Evolutionary conservation across 2,113 vertebrate species (phyloP).

Genomic region (Pluvianellus socialis): DNA sequence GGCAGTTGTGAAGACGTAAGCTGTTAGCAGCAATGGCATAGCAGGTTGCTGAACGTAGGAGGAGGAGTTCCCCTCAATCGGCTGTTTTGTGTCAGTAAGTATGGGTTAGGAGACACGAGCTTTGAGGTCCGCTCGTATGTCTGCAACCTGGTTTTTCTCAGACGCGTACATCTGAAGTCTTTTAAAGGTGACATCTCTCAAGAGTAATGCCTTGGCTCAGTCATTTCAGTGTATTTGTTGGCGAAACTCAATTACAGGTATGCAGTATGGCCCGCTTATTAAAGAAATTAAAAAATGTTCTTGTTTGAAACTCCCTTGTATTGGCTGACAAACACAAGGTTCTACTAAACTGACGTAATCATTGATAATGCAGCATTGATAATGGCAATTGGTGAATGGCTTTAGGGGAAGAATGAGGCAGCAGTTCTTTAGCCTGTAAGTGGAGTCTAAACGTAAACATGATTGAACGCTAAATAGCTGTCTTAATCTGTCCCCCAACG

Average conservation of each 20-base stretch:
- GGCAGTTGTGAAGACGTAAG: conserved; percentile 54
- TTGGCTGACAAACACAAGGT: conserved; percentile 17
- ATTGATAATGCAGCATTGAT: too few species aligned
- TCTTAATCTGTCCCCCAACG: background rate
- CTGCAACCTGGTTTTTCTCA: conserved; percentile 67
- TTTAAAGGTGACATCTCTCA: conserved; percentile 46
- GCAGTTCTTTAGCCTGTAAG: background rate
- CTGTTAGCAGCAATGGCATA: conserved; percentile 50
- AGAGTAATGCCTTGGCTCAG: conserved; percentile 56
- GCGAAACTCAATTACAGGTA: conserved; percentile 80
- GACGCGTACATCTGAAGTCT: conserved; percentile 50
- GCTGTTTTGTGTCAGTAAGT: conserved; percentile 65
- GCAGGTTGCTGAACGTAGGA: conserved; percentile 67
- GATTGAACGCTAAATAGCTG: background rate
- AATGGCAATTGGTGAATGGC: background rate
- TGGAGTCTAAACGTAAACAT: background rate
- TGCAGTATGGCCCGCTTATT: conserved; percentile 73
- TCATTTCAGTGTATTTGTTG: conserved; percentile 72
- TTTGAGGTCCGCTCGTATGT: conserved; percentile 61
- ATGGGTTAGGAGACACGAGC: conserved; percentile 64
- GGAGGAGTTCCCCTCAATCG: conserved; percentile 65
- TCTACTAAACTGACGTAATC: background rate
- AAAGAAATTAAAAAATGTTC: conserved; percentile 59
- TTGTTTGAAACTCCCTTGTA: conserved; percentile 70
- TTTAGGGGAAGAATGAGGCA: background rate